phyloP scores from a whole-genome alignment of 2,113 vertebrate genomes.

The Benitochromis conjunctus region DNA sequence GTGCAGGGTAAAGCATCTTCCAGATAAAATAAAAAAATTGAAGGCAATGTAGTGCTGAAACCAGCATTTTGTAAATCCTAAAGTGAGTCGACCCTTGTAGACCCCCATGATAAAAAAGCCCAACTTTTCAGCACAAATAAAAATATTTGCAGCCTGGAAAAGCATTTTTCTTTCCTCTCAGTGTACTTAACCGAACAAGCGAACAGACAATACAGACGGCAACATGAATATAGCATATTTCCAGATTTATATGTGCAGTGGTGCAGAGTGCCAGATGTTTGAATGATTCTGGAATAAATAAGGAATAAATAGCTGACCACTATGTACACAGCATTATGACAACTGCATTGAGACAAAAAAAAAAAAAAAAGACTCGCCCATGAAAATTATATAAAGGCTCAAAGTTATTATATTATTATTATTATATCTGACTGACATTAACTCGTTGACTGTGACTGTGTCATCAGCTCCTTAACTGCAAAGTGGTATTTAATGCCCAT shows the following conservation, averaged over 20 bases:
- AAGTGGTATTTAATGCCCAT: not conserved
- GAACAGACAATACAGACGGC: not conserved
- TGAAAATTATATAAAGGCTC: not conserved
- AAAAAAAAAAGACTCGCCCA: not conserved
- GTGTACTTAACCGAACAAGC: not conserved
- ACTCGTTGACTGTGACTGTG: not conserved
- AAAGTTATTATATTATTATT: not conserved
- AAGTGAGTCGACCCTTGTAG: not conserved
- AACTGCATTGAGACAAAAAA: not conserved
- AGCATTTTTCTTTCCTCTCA: not conserved
- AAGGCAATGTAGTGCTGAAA: not conserved
- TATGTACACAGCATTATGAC: not conserved
- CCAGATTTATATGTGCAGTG: not conserved
- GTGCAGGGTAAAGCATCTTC: not conserved
- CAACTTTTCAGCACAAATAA: not conserved
- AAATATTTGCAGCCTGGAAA: not conserved
- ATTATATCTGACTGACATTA: not conserved
- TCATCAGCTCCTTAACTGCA: not conserved
- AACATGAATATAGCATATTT: not conserved
- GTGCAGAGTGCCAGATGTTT: not conserved
- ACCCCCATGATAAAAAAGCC: not conserved
- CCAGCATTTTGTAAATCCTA: not conserved
- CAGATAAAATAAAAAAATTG: not conserved
- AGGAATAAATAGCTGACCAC: not conserved
- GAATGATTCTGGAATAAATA: not conserved